phyloP scores from a whole-genome alignment of 2,797 vertebrate species.

The Etheostoma nigrum region DNA sequence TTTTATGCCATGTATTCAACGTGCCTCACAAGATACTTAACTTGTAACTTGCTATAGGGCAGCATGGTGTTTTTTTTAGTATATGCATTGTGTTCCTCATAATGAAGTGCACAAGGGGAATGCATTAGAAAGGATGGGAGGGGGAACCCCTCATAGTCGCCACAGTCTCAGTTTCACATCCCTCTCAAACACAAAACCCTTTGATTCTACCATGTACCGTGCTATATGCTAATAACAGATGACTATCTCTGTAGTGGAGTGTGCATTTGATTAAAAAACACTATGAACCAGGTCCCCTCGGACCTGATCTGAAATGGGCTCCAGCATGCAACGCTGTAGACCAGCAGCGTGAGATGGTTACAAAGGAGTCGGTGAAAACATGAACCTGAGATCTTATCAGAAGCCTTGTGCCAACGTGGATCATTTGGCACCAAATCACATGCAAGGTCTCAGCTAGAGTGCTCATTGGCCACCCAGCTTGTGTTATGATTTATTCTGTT shows the following conservation, averaged over 20 bases:
- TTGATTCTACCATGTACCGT: conserved; percentile 44
- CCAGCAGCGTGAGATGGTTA: conserved; percentile 50
- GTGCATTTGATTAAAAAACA: conserved; percentile 74
- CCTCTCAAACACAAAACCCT: conserved; percentile 31
- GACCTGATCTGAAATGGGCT: conserved; percentile 46
- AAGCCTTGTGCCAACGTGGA: conserved; percentile 33
- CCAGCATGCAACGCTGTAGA: conserved; percentile 46
- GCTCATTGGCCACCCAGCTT: conserved; percentile 52
- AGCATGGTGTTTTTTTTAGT: conserved; percentile 52
- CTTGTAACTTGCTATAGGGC: conserved; percentile 24
- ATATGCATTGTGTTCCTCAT: conserved; percentile 26
- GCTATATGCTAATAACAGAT: conserved; percentile 72
- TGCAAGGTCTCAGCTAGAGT: conserved; percentile 16
- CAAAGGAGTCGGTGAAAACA: conserved; percentile 50
- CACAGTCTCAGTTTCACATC: conserved; percentile 41
- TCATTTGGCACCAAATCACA: conserved; percentile 54
- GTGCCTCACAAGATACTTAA: conserved; percentile 21
- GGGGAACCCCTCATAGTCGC: conserved; percentile 8
- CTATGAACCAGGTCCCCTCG: conserved; percentile 33
- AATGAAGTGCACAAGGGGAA: conserved; percentile 31
- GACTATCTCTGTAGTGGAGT: conserved; percentile 62
- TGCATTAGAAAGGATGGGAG: conserved; percentile 1
- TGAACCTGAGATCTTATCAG: conserved; percentile 69
- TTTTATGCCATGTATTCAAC: conserved; percentile 39
- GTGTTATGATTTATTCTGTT: conserved; percentile 37